These are phyloP conservation scores for Hemibagrus wyckioides DNA, from an alignment of 2,113 vertebrate species.

Conservation along the genomic window DNA sequence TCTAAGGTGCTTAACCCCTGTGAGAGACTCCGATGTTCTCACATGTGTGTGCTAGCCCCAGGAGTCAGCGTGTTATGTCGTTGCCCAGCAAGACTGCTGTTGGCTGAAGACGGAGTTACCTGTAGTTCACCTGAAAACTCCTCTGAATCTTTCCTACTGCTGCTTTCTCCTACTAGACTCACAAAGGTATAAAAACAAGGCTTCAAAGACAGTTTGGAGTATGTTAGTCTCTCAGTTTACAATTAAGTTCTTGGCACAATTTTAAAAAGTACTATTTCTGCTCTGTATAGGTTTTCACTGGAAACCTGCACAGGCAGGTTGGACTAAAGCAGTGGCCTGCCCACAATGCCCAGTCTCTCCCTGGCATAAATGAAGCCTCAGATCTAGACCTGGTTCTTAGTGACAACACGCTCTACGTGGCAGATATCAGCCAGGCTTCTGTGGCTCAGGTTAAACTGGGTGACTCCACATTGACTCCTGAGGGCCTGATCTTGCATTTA, in stretches of 20 bases:
- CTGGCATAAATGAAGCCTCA: constrained; percentile 67
- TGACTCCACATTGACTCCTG: constrained; percentile 63
- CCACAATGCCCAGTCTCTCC: constrained; percentile 65
- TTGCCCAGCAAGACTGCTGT: constrained; percentile 74
- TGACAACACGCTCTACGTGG: constrained; percentile 76
- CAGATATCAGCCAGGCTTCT: constrained; percentile 68
- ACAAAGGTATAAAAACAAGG: constrained; percentile 73
- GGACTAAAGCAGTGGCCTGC: constrained; percentile 71
- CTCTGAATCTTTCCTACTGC: constrained; percentile 74
- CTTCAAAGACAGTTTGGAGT: neutral
- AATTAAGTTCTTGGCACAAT: neutral
- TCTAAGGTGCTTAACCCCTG: constrained; percentile 73
- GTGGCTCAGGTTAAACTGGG: constrained; percentile 75
- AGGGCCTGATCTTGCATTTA: constrained; percentile 70
- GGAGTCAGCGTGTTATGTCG: constrained; percentile 71
- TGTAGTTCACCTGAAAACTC: constrained; percentile 74
- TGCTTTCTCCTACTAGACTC: constrained; percentile 67
- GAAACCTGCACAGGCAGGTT: constrained; percentile 62
- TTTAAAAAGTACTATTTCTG: too few species aligned
- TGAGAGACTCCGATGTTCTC: constrained; percentile 71
- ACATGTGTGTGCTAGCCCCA: constrained; percentile 81
- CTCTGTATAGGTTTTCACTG: constrained; percentile 78
- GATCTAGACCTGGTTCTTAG: constrained; percentile 72
- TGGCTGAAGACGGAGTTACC: constrained; percentile 72
- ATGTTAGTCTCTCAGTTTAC: neutral